phyloP scores from a whole-genome alignment of 2,888 invertebrate species.

The Cheilosia vulpina region DNA sequence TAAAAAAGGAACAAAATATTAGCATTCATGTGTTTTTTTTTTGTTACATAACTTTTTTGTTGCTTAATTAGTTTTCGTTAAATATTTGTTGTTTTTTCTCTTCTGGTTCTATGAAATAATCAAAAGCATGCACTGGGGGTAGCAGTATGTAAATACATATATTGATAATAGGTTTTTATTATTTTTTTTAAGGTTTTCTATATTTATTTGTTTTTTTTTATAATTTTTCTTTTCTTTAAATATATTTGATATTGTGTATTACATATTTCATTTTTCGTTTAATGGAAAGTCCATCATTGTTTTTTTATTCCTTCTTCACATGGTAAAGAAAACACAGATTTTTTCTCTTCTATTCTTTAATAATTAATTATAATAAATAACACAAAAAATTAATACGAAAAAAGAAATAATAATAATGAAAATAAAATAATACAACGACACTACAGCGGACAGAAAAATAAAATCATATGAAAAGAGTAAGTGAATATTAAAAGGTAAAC shows the following conservation, averaged over 20 bases:
- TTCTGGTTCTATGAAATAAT: conserved; percentile 42
- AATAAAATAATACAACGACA: conserved; percentile 69
- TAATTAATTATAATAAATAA: conserved; percentile 73
- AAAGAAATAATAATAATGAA: conserved; percentile 12
- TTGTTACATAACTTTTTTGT: conserved; percentile 29
- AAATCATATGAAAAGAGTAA: conserved; percentile 3
- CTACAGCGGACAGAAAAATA: conserved; percentile 66
- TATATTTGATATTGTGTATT: conserved; percentile 49
- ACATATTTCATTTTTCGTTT: conserved; percentile 42
- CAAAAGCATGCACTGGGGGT: conserved; percentile 70
- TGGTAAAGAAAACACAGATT: conserved; percentile 56
- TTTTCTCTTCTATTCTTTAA: conserved; percentile 44
- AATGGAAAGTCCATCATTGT: conserved; percentile 43
- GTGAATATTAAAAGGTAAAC: conserved; percentile 51
- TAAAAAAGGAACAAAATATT: conserved; percentile 71
- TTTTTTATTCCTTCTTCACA: conserved; percentile 49
- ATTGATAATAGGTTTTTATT: conserved; percentile 51
- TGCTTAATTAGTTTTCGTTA: conserved; percentile 17
- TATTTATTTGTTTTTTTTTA: conserved; percentile 45
- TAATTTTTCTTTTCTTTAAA: conserved; percentile 35
- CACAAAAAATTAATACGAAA: conserved; percentile 63
- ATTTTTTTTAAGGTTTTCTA: conserved; percentile 28
- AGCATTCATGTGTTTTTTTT: conserved; percentile 38
- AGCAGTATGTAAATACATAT: conserved; percentile 71
- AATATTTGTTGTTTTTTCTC: conserved; percentile 18